phyloP scores from a whole-genome alignment of 2,113 vertebrate species.

The Heloderma charlesbogerti region DNA sequence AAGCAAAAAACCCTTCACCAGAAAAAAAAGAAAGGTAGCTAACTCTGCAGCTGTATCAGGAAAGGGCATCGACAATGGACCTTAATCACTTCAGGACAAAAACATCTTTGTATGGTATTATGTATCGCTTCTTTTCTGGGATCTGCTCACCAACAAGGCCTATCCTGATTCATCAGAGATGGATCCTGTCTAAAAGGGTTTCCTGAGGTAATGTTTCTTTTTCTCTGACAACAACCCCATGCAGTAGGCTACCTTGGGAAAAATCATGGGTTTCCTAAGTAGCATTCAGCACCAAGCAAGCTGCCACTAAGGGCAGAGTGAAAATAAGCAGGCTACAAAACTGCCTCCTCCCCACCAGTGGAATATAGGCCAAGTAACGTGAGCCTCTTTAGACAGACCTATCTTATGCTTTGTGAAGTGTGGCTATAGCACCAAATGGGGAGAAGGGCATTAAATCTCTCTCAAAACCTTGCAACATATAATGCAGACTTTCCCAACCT shows the following conservation, averaged over 20 bases:
- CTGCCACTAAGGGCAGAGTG: too few relatives aligned
- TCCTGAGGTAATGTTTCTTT: not conserved
- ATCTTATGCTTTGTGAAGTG: not conserved
- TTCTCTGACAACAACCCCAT: not conserved
- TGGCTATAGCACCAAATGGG: not conserved
- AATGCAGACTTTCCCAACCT: too few relatives aligned
- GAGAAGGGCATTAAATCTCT: not conserved
- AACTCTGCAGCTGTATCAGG: not conserved
- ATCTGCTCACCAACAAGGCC: not conserved
- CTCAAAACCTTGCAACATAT: constrained; percentile 34
- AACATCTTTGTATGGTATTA: not conserved
- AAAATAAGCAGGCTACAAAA: not conserved
- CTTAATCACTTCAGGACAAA: not conserved
- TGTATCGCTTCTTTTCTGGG: not conserved
- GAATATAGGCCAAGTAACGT: not conserved
- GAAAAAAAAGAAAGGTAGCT: not conserved
- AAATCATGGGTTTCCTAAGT: not conserved
- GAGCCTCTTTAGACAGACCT: not conserved
- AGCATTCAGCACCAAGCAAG: not conserved
- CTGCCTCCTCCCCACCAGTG: too few relatives aligned
- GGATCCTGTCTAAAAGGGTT: not conserved
- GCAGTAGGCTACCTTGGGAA: not conserved
- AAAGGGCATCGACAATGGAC: not conserved
- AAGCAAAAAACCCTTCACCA: not conserved
- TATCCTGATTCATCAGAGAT: not conserved